phyloP scores from a whole-genome alignment of 1,140 invertebrate genomes.

The Drosophila rufa region DNA sequence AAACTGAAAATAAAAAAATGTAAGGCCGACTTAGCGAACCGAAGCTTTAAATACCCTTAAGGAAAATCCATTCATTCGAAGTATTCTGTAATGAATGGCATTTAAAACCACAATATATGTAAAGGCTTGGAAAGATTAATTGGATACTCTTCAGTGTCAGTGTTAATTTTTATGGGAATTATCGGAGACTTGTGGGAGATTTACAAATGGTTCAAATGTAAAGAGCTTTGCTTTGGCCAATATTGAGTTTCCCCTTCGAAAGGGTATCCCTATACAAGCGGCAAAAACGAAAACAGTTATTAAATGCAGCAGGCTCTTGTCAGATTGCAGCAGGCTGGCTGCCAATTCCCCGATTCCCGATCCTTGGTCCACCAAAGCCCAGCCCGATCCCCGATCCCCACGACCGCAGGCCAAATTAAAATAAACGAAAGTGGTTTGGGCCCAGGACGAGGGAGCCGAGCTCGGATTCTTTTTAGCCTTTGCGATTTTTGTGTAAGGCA shows the following conservation, averaged over 20 bases:
- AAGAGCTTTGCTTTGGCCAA: not conserved
- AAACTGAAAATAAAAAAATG: slow-evolving; percentile 16
- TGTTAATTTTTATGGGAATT: not conserved
- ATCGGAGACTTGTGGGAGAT: not conserved
- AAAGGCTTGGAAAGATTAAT: too few species aligned
- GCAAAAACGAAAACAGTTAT: slow-evolving; percentile 82
- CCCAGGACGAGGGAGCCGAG: slow-evolving; percentile 56
- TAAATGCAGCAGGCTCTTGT: slow-evolving; percentile 79
- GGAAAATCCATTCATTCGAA: too few species aligned
- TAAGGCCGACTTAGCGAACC: not conserved
- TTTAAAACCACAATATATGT: too few species aligned
- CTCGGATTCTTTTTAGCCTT: slow-evolving; percentile 17
- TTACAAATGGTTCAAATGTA: not conserved
- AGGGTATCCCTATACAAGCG: slow-evolving; percentile 46
- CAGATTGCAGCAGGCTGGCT: slow-evolving; percentile 78
- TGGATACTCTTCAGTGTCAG: not conserved
- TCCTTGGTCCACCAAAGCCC: not conserved
- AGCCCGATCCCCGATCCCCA: slow-evolving; percentile 9
- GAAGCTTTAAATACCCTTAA: not conserved
- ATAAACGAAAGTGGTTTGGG: slow-evolving; percentile 81
- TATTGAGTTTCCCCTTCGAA: too few species aligned
- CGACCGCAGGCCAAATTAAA: slow-evolving; percentile 80
- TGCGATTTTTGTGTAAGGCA: slow-evolving; percentile 57
- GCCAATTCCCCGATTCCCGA: slow-evolving; percentile 26
- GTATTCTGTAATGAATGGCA: not conserved